Evolutionary conservation across 2,888 invertebrate species (phyloP).

Genomic region (Hedya salicella): DNA sequence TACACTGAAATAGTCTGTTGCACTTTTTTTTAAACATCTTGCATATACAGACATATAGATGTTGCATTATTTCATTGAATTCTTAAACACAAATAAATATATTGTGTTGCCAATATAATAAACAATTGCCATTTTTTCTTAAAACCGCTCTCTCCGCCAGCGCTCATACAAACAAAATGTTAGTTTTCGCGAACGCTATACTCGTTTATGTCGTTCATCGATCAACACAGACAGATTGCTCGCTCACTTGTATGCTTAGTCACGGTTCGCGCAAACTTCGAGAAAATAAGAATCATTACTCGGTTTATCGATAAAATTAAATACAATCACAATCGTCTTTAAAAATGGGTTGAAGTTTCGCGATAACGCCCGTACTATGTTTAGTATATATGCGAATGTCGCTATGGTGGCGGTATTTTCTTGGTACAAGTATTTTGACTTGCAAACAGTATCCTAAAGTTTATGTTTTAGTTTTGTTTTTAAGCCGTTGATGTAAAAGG

Average conservation of each 20-base stretch:
- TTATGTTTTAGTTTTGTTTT: too few relatives aligned
- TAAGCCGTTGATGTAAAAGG: too few relatives aligned
- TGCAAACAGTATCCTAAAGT: too few relatives aligned
- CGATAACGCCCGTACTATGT: background rate
- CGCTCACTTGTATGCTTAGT: constrained; percentile 36
- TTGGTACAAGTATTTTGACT: too few relatives aligned
- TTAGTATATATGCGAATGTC: too few relatives aligned
- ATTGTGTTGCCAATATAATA: too few relatives aligned
- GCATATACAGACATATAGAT: too few relatives aligned
- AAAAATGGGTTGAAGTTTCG: background rate
- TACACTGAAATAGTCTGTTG: too few relatives aligned
- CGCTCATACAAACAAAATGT: background rate
- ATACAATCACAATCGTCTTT: background rate
- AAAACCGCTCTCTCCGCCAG: background rate
- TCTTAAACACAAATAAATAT: too few relatives aligned
- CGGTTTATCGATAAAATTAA: constrained; percentile 8
- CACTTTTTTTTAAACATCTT: too few relatives aligned
- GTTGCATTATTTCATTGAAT: too few relatives aligned
- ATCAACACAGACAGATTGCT: constrained; percentile 26
- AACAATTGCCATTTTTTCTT: background rate
- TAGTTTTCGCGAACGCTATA: constrained; percentile 11
- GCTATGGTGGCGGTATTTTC: too few relatives aligned
- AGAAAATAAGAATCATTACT: constrained; percentile 11
- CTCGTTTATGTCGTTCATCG: constrained; percentile 23
- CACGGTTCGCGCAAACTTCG: constrained; percentile 30